phyloP scores from a whole-genome alignment of 2,797 vertebrate species.

The Argya squamiceps region DNA sequence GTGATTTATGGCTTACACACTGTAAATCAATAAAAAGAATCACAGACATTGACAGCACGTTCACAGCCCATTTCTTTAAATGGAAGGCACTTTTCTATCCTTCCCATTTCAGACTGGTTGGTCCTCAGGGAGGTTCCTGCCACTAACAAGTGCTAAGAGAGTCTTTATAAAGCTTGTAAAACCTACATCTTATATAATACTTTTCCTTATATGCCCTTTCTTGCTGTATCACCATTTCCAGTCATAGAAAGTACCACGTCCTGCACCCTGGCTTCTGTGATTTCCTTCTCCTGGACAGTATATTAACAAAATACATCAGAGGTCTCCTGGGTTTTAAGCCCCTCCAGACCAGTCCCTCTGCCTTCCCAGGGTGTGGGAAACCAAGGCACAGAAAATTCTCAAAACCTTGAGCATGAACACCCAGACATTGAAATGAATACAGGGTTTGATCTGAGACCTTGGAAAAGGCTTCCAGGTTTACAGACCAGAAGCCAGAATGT shows the following conservation, averaged over 20 bases:
- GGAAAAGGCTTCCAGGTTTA: not conserved
- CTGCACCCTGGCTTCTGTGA: not conserved
- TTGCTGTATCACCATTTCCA: not conserved
- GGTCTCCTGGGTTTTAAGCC: not conserved
- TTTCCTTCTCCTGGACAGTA: not conserved
- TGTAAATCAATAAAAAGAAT: conserved; percentile 72
- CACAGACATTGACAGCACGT: conserved; percentile 49
- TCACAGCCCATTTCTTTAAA: conserved; percentile 68
- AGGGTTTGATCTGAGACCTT: not conserved
- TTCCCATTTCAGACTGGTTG: conserved; percentile 12
- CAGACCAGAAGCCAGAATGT: not conserved
- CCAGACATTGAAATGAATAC: not conserved
- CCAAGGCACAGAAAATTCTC: not conserved
- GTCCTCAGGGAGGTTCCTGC: not conserved
- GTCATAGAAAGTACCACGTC: not conserved
- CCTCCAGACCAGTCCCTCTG: not conserved
- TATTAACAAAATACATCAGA: not conserved
- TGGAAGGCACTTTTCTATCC: conserved; percentile 34
- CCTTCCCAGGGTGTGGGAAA: not conserved
- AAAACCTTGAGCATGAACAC: not conserved
- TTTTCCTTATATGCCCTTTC: conserved; percentile 4
- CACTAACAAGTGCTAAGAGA: conserved; percentile 11
- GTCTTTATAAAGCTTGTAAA: conserved; percentile 42
- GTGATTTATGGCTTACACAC: conserved; percentile 60
- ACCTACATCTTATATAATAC: not conserved